These are phyloP conservation scores for Drosophila seclusa DNA, from an alignment of 2,888 invertebrate species.

Conservation along the genomic window DNA sequence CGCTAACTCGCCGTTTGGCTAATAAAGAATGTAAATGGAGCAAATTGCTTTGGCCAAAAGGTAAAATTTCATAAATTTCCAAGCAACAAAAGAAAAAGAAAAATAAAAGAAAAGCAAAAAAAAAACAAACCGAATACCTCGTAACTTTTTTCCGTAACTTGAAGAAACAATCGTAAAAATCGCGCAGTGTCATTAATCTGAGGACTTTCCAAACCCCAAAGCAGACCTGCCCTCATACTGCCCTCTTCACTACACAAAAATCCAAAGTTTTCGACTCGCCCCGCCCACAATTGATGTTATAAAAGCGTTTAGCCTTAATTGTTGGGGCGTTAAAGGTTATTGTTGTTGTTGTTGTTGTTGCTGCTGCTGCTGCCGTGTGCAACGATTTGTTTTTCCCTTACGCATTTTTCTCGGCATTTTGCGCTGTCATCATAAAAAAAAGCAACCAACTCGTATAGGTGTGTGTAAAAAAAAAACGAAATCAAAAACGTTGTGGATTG, in stretches of 20 bases:
- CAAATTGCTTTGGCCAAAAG: conserved; percentile 79
- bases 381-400: conserved; percentile 62
- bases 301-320: conserved; percentile 76
- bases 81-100: conserved; percentile 12
- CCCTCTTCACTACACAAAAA: neutral
- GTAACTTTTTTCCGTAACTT: conserved; percentile 56
- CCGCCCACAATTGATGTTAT: conserved; percentile 63
- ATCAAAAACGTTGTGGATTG: conserved; percentile 43
- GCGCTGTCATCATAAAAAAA: conserved; percentile 65
- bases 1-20: conserved; percentile 63
- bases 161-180: conserved; percentile 74
- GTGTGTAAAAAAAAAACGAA: conserved; percentile 19
- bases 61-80: conserved; percentile 78
- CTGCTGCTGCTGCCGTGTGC: conserved; percentile 43
- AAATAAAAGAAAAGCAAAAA: conserved; percentile 2
- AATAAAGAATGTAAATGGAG: conserved; percentile 81
- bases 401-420: conserved; percentile 52
- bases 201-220: conserved; percentile 40
- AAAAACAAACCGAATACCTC: conserved; percentile 20
- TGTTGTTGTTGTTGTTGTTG: conserved; percentile 41
- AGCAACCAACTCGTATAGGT: conserved; percentile 35
- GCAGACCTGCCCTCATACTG: neutral
- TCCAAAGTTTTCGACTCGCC: conserved; percentile 43
- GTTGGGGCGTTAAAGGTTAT: conserved; percentile 72
- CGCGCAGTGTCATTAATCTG: conserved; percentile 76